Evolutionary conservation across 1,140 invertebrate genomes (phyloP), one percentile per base, ranked within the genome.

Genomic region (Drosophila varians): DNA sequence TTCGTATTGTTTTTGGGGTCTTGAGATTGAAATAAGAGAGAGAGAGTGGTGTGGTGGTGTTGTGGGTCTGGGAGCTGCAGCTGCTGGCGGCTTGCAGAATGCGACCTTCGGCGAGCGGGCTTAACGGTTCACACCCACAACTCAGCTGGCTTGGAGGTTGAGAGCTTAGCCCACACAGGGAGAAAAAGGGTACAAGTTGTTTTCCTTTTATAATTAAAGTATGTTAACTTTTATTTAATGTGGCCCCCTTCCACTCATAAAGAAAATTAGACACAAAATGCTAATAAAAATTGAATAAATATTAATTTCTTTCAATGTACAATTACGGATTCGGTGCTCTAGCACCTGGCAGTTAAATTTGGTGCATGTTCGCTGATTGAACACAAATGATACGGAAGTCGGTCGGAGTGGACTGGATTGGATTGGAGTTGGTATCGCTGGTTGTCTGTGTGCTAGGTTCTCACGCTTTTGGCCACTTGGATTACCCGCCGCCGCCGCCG

Each of bases 381-480:
- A 87, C 82, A 74, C 77, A 87, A 87, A 77, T 82, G 82, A 87
- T 87, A 87, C 82, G 82, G 82, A 87, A 86, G 82, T 86, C 74
- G 80, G 72, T 79, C 70, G 78, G 23, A 42, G 14, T 42, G 38
- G 38, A 42, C 16, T 9, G 38, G 38, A 42, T 18, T 42, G 38
- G 14, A 14, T 42, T 18, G 16, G 38, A 42, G 6, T 38, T 4
- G 36, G 12, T 28, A 26, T 53, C 21, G 19, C 48, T 36, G 48
- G 54, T 18, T 6, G 31, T 52, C 45, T 69, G 74, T 86, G 74
- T 82, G 74, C 69, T 82, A 82, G 86, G 86, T 87, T 87, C 82
- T 87, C 82, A 87, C 82, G 82, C 82, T 87, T n/a, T 68, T 77
- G 82, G 80, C 80, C 80, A 84, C 80, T 80, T 70, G 80, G 77